These are phyloP conservation scores for Andrena bicolor DNA, from an alignment of 2,888 invertebrate species.

Conservation along the genomic window DNA sequence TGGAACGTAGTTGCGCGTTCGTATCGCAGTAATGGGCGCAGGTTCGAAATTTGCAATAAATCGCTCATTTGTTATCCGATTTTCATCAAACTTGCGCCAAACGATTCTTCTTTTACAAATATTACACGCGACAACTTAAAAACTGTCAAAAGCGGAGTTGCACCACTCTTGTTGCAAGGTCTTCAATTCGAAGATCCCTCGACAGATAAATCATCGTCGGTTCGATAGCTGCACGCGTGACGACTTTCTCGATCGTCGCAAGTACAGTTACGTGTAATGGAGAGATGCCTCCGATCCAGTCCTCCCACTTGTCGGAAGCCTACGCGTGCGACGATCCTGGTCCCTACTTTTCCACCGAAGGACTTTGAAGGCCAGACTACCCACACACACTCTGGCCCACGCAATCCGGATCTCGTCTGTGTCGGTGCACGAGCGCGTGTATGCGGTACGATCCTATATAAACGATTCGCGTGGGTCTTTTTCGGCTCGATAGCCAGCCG, in stretches of 20 bases:
- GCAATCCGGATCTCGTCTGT: slow-evolving; percentile 35
- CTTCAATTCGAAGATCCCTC: background rate
- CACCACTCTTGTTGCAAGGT: background rate
- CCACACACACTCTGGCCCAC: slow-evolving; percentile 74
- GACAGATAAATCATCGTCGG: slow-evolving; percentile 19
- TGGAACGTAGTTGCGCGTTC: too few species aligned
- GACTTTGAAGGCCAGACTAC: slow-evolving; percentile 79
- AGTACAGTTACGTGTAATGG: slow-evolving; percentile 69
- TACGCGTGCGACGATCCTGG: slow-evolving; percentile 68
- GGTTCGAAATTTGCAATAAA: too few species aligned
- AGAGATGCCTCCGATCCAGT: slow-evolving; percentile 69
- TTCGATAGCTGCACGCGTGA: slow-evolving; percentile 32
- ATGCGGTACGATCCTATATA: slow-evolving; percentile 17
- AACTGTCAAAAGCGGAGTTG: background rate
- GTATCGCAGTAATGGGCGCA: too few species aligned
- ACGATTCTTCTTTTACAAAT: too few species aligned
- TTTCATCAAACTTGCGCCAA: too few species aligned
- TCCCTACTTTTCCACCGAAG: slow-evolving; percentile 73
- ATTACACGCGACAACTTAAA: too few species aligned
- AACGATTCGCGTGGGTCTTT: slow-evolving; percentile 30
- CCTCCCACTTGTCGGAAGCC: slow-evolving; percentile 74
- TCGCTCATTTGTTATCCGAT: too few species aligned
- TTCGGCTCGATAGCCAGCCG: slow-evolving; percentile 9
- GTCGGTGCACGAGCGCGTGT: background rate
- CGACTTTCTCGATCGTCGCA: slow-evolving; percentile 57